Base-by-base conservation (phyloP, 2,888 invertebrate species). In the Agrotis clavis region DNA sequence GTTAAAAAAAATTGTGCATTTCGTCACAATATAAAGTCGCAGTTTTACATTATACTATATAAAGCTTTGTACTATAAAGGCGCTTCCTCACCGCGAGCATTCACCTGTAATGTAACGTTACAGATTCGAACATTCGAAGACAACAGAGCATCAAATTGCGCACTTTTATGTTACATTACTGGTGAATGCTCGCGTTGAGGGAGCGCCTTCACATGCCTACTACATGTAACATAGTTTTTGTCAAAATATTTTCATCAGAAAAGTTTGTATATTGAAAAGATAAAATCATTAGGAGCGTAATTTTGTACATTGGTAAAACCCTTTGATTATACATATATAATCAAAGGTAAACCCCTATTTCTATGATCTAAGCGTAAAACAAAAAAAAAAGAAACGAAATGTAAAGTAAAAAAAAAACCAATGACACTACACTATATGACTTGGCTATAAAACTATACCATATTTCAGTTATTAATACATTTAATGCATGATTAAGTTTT, bases 381-480 rank as follows among this genome's bases (percentile, higher is more conserved):
- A n/a, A 9, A n/a, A 45, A 16, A 45, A 11, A 41, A 41, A 35
- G 41, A 41, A 41, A 41, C 9, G 7, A 30, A 2, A 50, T 19
- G 19, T 21, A 47, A 21, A 61, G 4, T 4, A 19, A 21, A 50
- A 57, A 5, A n/a, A 41, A 64, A 74, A 30, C 2, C 25, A 25
- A 25, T 25, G 25, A 13, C 63, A 48, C 48, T 14, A 0, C 48
- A 74, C 1, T 25, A 30, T n/a, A 51, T 57, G 21, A 45, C 11
- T 14, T 35, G n/a, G 4, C 4, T 14, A n/a, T 21, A 35, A 56
- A 7, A 56, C 7, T 13, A 25, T 50, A 50, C 48, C 53, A 47
- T 19, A 63, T 54, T 71, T 59, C 21, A 62, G 2, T 51, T 78
- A 79, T 41, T 50, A 60, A 62, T n/a, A n/a, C 4, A 18, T 19